Percentiles rank a stretch among this genome's conserved stretches.
Conservation (phyloP, 2,888 invertebrate species). For the Lasioglossum marginatum region DNA sequence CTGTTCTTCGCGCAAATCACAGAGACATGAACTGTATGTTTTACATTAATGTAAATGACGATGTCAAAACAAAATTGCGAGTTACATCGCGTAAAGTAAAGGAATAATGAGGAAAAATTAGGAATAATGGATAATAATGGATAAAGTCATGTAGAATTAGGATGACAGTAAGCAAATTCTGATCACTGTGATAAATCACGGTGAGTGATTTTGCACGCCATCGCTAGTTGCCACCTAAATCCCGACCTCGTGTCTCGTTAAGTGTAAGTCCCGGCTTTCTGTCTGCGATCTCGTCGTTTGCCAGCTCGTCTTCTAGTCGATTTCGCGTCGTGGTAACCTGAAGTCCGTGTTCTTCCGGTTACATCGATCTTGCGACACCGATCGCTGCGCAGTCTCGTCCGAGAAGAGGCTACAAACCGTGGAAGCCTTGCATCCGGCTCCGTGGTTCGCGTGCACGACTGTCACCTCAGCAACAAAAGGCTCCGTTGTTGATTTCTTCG, state of each 20-base stretch:
- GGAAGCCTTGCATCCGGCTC: neutral
- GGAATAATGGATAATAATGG: too few relatives aligned
- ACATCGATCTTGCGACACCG: neutral
- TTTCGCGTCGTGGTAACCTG: neutral
- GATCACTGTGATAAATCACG: too few relatives aligned
- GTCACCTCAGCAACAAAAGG: constrained; percentile 11
- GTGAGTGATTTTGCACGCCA: too few relatives aligned
- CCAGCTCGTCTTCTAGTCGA: neutral
- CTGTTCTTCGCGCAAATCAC: too few relatives aligned
- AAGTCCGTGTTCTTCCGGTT: neutral
- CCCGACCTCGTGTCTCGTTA: neutral
- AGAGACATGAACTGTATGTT: too few relatives aligned
- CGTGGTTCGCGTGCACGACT: neutral
- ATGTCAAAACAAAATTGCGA: too few relatives aligned
- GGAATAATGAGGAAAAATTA: too few relatives aligned
- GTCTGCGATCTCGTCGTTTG: neutral
- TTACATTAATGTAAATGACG: too few relatives aligned
- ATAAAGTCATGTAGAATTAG: too few relatives aligned
- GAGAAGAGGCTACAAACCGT: neutral
- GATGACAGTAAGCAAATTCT: too few relatives aligned
- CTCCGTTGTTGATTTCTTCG: neutral
- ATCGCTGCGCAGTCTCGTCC: neutral
- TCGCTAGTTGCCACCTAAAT: neutral
- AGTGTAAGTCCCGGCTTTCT: neutral
- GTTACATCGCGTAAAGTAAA: too few relatives aligned